Base-by-base conservation (phyloP, 1,140 invertebrate genomes). In the Neodiprion fabricii region DNA sequence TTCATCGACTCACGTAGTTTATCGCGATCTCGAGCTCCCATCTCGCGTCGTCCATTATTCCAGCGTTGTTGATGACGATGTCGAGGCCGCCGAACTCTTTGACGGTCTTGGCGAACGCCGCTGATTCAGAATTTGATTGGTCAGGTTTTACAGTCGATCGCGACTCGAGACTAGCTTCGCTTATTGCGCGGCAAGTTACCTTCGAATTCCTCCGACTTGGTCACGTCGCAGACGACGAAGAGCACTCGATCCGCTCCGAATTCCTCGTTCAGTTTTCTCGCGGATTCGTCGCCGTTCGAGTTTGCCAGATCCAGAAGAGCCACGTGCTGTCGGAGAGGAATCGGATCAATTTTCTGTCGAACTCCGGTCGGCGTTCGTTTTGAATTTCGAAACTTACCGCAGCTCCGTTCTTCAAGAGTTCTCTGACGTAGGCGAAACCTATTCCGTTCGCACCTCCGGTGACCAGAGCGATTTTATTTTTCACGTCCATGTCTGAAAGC, bases 21-120 rank as follows among this genome's bases (percentile, higher is more conserved):
- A 89, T 81, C 21, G 83, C 80, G 2, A 90, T 77, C 78, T 86
- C 82, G 9, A 83, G 76, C 48, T 89, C 84, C 86, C 86, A 89
- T 12, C 83, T 74, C 0, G 79, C 79, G 61, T 90, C 89, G 61
- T 88, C 81, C 74, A 89, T 83, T 65, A 90, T 85, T 48, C 88
- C 85, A 50, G 89, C 89, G 73, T 86, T 85, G 73, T 90, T 89
- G 4, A 88, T 81, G 0, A 90, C 80, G 69, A 91, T 87, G 53
- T 91, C 88, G 11, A 89, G 21, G 7, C 66, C 75, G 67, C 80
- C 80, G 49, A 84, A 84, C 1, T 77, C 76, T 8, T 80, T 74
- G n/a, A 85, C 28, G 17, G 81, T 73, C 12, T 78, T 80, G 17
- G 86, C 77, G 71, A 88, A 88, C 14, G 83, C 83, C 70, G 68